A percentile compares a stretch with the other conserved stretches of the same genome.
Conservation (phyloP, 2,113 vertebrate species). For the Atherinomorus stipes region DNA sequence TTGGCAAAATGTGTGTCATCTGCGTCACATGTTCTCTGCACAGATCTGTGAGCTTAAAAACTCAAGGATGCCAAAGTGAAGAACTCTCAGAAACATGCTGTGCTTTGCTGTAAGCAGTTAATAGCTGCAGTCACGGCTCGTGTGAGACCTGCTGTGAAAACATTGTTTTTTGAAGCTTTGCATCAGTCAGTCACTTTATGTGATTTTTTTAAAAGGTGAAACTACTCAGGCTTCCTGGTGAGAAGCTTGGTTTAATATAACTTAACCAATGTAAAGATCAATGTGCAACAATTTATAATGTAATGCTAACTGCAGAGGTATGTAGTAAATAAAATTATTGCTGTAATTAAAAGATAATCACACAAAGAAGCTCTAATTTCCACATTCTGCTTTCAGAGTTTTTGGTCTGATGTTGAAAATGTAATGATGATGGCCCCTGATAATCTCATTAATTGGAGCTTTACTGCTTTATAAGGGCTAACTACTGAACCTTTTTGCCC, state of each 20-base stretch:
- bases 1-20: slow-evolving; percentile 3
- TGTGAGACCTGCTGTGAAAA: slow-evolving; percentile 37
- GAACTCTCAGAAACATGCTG: slow-evolving; percentile 20
- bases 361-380: not conserved
- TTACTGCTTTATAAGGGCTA: slow-evolving; percentile 40
- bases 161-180: slow-evolving; percentile 45
- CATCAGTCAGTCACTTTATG: slow-evolving; percentile 32
- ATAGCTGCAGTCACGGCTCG: slow-evolving; percentile 28
- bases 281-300: not conserved
- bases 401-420: slow-evolving; percentile 8
- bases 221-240: slow-evolving; percentile 20
- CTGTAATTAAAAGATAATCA: slow-evolving; percentile 4
- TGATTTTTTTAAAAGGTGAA: slow-evolving; percentile 42
- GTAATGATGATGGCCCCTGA: slow-evolving; percentile 51
- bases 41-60: slow-evolving; percentile 13
- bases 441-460: slow-evolving; percentile 56
- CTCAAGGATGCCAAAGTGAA: slow-evolving; percentile 4
- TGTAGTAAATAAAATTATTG: slow-evolving; percentile 7
- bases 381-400: not conserved
- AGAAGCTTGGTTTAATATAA: slow-evolving; percentile 22
- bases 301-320: not conserved
- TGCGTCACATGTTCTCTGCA: slow-evolving; percentile 10
- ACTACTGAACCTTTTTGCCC: slow-evolving; percentile 42
- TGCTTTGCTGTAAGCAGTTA: slow-evolving; percentile 30
- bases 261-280: slow-evolving; percentile 8